A percentile compares a stretch with the other conserved stretches of the same genome.
Conservation (phyloP, 2,797 vertebrate genomes). For the Gymnothorax javanicus region DNA sequence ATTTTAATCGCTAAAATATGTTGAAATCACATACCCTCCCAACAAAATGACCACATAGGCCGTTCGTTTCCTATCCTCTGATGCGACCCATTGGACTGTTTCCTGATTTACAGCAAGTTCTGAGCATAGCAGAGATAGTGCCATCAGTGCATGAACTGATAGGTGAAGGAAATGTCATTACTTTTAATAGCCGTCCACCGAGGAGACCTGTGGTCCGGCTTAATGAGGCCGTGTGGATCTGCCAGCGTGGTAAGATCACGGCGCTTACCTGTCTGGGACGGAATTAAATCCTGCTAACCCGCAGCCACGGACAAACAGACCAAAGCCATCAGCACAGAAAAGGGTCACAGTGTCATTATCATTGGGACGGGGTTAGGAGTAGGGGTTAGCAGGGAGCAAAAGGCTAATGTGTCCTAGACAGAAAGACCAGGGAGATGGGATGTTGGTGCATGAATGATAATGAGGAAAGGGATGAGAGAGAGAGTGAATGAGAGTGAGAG, state of each 20-base stretch:
- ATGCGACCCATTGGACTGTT: no score
- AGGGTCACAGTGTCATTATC: constrained; percentile 9
- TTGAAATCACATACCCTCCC: no score
- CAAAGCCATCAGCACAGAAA: not conserved
- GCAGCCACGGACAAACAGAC: not conserved
- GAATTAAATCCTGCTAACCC: not conserved
- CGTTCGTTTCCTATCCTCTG: no score
- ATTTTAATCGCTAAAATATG: no score
- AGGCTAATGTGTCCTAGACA: constrained; percentile 19
- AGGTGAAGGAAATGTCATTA: not conserved
- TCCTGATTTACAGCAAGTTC: no score
- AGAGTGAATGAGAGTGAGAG: not conserved
- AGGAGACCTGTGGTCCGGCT: not conserved
- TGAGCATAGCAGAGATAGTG: not conserved
- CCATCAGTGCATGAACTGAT: not conserved
- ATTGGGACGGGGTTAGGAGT: not conserved
- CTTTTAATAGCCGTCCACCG: not conserved
- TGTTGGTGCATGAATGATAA: constrained; percentile 14
- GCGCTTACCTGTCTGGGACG: not conserved
- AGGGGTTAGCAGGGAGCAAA: not conserved
- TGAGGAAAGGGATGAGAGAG: not conserved
- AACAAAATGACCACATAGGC: no score
- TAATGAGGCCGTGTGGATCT: not conserved
- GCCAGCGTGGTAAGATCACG: not conserved
- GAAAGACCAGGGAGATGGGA: not conserved